phyloP scores from a whole-genome alignment of 2,888 invertebrate genomes.

The Mamestra brassicae region DNA sequence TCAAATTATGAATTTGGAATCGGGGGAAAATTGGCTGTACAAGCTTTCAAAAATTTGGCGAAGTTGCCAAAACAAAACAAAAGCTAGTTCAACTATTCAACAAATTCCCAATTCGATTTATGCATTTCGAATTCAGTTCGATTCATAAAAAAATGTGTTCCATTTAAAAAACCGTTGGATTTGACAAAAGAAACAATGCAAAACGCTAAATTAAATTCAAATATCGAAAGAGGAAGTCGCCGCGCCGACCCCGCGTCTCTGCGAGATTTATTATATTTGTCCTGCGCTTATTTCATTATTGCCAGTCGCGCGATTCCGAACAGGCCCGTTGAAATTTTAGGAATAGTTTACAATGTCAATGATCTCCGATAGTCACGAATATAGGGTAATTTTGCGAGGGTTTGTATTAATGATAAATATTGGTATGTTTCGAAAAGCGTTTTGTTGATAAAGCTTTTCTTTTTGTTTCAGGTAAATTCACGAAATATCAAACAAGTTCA shows the following conservation, averaged over 20 bases:
- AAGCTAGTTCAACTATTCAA: conserved; percentile 2
- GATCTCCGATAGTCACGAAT: conserved; percentile 64
- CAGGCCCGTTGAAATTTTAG: conserved; percentile 78
- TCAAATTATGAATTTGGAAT: neutral
- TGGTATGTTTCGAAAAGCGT: conserved; percentile 13
- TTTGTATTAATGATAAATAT: conserved; percentile 25
- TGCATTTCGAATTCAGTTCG: conserved; percentile 37
- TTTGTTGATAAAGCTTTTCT: conserved; percentile 17
- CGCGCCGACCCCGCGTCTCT: conserved; percentile 86
- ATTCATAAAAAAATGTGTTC: conserved; percentile 24
- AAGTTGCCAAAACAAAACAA: conserved; percentile 21
- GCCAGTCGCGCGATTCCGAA: conserved; percentile 82
- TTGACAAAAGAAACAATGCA: conserved; percentile 85
- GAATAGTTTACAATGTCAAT: conserved; percentile 75
- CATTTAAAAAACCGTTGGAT: conserved; percentile 73
- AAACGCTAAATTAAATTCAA: conserved; percentile 90
- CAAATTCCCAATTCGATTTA: conserved; percentile 20
- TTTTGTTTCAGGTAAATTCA: conserved; percentile 77
- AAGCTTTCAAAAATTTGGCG: conserved; percentile 5
- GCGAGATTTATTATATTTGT: conserved; percentile 91
- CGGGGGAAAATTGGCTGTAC: neutral
- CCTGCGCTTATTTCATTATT: conserved; percentile 90
- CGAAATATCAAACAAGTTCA: neutral
- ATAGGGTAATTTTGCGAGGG: conserved; percentile 42
- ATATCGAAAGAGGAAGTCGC: conserved; percentile 90